Evolutionary conservation across 2,888 invertebrate species (phyloP).

Genomic region (Stenodema calcarata): DNA sequence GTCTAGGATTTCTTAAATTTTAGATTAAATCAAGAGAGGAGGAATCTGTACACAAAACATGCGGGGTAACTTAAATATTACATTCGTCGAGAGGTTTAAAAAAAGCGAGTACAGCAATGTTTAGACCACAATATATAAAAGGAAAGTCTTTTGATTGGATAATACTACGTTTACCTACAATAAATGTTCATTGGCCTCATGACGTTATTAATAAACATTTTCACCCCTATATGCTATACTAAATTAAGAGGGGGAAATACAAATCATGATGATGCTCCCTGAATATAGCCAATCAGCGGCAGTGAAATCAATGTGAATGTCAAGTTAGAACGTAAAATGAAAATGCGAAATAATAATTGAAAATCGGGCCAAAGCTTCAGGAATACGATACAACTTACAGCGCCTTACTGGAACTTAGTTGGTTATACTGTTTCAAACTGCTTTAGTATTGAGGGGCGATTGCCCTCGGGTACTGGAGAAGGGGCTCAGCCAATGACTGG

Average conservation of each 20-base stretch:
- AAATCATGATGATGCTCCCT: not conserved
- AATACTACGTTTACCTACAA: conserved; percentile 43
- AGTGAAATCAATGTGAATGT: too few species aligned
- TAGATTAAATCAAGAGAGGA: not conserved
- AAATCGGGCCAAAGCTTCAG: not conserved
- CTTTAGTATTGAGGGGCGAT: too few species aligned
- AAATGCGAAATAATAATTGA: not conserved
- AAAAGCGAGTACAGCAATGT: not conserved
- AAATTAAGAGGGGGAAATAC: conserved; percentile 7
- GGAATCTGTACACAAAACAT: conserved; percentile 11
- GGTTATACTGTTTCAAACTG: too few species aligned
- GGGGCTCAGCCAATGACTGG: too few species aligned
- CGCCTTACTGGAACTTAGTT: not conserved
- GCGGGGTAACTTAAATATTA: conserved; percentile 33
- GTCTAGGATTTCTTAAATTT: not conserved
- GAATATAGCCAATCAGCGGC: too few species aligned
- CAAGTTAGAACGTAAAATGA: not conserved
- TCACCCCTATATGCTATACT: conserved; percentile 30
- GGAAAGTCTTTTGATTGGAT: conserved; percentile 47
- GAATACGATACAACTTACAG: not conserved
- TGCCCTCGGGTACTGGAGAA: too few species aligned
- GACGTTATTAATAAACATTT: conserved; percentile 14
- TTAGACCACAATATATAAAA: conserved; percentile 38
- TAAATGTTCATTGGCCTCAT: conserved; percentile 39
- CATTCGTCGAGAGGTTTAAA: not conserved